Conservation (phyloP, 2,888 invertebrate species). For the Cyclophora albipunctata region DNA sequence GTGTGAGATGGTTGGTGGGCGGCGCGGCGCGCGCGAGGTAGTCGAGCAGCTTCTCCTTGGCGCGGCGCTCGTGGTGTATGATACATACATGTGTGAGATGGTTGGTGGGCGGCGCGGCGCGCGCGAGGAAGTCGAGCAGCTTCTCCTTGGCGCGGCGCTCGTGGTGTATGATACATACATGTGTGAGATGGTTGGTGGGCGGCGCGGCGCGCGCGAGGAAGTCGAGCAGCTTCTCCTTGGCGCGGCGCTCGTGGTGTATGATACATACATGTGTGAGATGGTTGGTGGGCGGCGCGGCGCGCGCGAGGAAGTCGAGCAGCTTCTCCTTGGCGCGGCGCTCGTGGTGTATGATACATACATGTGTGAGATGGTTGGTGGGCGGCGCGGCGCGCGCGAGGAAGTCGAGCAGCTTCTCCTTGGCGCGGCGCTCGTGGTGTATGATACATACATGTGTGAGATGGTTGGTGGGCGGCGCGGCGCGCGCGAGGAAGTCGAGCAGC, state of each 20-base stretch:
- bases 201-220: conserved; percentile 85
- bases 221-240: conserved; percentile 92
- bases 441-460: background rate
- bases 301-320: conserved; percentile 86
- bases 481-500: conserved; percentile 86
- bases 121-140: conserved; percentile 86
- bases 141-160: conserved; percentile 96
- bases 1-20: conserved; percentile 24
- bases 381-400: conserved; percentile 85
- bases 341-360: conserved; percentile 75
- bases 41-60: conserved; percentile 92
- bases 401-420: conserved; percentile 92
- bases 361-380: conserved; percentile 24
- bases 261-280: background rate
- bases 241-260: conserved; percentile 93
- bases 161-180: conserved; percentile 75
- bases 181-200: conserved; percentile 24
- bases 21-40: conserved; percentile 85
- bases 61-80: conserved; percentile 93
- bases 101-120: conserved; percentile 74
- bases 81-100: background rate
- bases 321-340: conserved; percentile 96
- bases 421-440: conserved; percentile 93
- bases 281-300: conserved; percentile 74
- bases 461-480: conserved; percentile 74